These are phyloP conservation scores for Sarcophaga caerulescens DNA, from an alignment of 2,888 invertebrate species.

Conservation along the genomic window DNA sequence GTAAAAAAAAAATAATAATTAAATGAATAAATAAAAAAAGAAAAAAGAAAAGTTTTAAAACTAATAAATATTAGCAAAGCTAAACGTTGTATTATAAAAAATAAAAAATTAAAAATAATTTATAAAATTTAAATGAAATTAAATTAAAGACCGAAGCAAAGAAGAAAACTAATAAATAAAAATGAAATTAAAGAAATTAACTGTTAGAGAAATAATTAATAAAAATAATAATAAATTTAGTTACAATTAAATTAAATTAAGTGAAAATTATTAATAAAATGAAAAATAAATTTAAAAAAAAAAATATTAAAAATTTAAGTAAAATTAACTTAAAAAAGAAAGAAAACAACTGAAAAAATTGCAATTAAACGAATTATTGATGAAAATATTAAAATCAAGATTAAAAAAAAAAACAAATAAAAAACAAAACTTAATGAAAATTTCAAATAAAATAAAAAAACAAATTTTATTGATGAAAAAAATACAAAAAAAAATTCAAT, in stretches of 20 bases:
- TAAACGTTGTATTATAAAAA: slow-evolving; percentile 77
- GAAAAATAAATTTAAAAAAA: slow-evolving; percentile 51
- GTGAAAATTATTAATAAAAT: slow-evolving; percentile 21
- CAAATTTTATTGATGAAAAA: slow-evolving; percentile 55
- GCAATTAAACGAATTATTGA: slow-evolving; percentile 68
- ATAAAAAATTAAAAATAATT: not conserved
- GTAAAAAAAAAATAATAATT: no score
- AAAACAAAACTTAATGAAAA: no score
- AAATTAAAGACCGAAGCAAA: slow-evolving; percentile 32
- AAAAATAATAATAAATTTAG: slow-evolving; percentile 25
- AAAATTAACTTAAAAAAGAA: slow-evolving; percentile 56
- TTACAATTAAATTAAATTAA: slow-evolving; percentile 40
- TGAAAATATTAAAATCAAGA: not conserved
- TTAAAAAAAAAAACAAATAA: slow-evolving; percentile 29
- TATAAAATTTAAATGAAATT: slow-evolving; percentile 52
- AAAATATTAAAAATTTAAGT: slow-evolving; percentile 46
- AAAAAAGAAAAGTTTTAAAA: slow-evolving; percentile 17
- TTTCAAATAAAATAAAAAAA: slow-evolving; percentile 38
- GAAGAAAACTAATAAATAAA: no score
- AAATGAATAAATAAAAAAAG: no score
- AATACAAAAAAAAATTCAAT: slow-evolving; percentile 1
- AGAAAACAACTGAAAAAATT: slow-evolving; percentile 66
- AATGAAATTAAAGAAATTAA: no score
- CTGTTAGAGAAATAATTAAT: slow-evolving; percentile 34
- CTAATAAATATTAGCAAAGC: slow-evolving; percentile 78